A percentile compares a stretch with the other conserved stretches of the same genome.
phyloP scores from a whole-genome alignment of 2,113 vertebrate genomes.

The Sinocyclocheilus grahami region DNA sequence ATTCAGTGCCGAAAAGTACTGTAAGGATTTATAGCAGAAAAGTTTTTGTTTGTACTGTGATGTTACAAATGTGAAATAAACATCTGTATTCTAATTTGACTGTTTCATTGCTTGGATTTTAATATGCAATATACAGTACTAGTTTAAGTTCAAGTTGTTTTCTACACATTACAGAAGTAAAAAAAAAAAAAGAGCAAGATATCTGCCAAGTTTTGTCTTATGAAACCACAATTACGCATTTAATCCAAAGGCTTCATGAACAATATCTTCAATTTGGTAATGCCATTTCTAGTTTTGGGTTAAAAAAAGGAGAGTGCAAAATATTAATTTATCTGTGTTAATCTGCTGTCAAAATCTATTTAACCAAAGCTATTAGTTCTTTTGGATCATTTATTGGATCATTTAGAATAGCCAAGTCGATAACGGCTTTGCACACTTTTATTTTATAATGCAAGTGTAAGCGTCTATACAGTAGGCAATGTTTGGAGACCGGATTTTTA shows the following conservation, averaged over 20 bases:
- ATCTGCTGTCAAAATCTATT: no score
- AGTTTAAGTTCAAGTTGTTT: not conserved
- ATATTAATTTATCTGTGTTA: no score
- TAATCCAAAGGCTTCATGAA: no score
- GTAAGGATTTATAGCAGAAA: not conserved
- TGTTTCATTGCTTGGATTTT: not conserved
- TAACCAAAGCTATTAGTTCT: no score
- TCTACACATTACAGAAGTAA: not conserved
- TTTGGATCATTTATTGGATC: no score
- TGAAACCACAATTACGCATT: no score
- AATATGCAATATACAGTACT: not conserved
- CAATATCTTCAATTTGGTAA: no score
- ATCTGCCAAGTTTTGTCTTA: no score
- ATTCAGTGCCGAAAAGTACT: not conserved
- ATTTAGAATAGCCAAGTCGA: no score
- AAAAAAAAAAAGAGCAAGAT: no score
- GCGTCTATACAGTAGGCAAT: not conserved
- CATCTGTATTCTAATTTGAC: not conserved
- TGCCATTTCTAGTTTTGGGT: no score
- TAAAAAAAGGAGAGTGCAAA: no score
- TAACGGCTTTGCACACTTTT: not conserved
- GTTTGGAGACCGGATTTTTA: not conserved
- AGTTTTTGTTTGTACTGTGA: not conserved
- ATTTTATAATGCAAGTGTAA: not conserved
- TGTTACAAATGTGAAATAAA: constrained; percentile 24